Conservation (phyloP, 2,797 vertebrate species). For the Pampus argenteus region DNA sequence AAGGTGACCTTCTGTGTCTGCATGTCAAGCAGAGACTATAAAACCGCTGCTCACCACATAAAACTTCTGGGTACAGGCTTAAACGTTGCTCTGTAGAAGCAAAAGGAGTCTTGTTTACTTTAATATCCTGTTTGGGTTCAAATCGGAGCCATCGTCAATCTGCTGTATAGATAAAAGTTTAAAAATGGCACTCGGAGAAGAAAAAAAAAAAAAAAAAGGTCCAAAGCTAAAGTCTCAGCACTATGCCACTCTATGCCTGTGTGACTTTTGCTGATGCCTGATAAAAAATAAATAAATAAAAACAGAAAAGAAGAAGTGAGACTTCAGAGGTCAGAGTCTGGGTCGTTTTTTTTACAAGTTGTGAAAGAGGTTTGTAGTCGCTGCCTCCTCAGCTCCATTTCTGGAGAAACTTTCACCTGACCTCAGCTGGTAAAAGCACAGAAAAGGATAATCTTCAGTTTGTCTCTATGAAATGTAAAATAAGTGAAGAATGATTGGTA, state of each 20-base stretch:
- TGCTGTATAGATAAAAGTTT: conserved; percentile 54
- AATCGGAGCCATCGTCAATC: conserved; percentile 36
- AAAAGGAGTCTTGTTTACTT: conserved; percentile 41
- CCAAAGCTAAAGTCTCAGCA: conserved; percentile 37
- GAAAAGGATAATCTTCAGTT: neutral
- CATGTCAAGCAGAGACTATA: neutral
- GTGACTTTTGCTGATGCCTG: conserved; percentile 61
- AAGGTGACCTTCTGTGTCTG: neutral
- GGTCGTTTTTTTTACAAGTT: conserved; percentile 44
- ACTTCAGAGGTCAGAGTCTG: conserved; percentile 33
- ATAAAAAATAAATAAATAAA: conserved; percentile 43
- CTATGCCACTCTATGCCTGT: conserved; percentile 44
- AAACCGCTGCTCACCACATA: neutral
- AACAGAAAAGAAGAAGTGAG: conserved; percentile 61
- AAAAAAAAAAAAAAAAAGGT: conserved; percentile 55
- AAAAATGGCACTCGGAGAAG: conserved; percentile 47
- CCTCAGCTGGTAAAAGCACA: too few species aligned
- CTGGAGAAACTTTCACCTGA: conserved; percentile 4
- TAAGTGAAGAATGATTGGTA: conserved; percentile 4
- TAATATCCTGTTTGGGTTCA: conserved; percentile 50
- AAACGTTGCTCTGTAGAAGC: conserved; percentile 9
- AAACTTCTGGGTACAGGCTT: neutral
- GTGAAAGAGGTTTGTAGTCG: neutral
- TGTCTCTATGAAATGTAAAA: neutral
- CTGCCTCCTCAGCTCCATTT: conserved; percentile 21